Conservation (phyloP, 2,113 vertebrate species). For the Oncorhynchus tshawytscha region DNA sequence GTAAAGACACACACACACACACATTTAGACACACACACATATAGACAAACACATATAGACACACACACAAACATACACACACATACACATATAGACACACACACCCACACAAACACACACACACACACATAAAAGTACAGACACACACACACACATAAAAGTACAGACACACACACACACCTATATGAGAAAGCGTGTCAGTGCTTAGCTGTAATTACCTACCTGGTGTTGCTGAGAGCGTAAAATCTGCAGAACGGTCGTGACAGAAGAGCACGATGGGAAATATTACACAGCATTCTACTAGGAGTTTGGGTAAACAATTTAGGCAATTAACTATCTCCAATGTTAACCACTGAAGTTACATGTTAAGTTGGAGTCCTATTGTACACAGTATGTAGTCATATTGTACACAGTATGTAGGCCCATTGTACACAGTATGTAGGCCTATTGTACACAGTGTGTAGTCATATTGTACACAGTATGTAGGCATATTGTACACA, state of each 20-base stretch:
- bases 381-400: too few species aligned
- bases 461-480: too few species aligned
- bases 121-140: too few species aligned
- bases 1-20: too few species aligned
- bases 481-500: too few species aligned
- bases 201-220: slow-evolving; percentile 61
- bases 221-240: background rate
- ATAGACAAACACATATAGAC: background rate
- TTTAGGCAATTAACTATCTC: background rate
- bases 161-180: slow-evolving; percentile 2
- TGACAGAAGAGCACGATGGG: background rate
- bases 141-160: background rate
- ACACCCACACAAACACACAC: too few species aligned
- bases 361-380: too few species aligned
- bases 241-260: background rate
- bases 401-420: too few species aligned
- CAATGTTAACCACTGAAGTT: background rate
- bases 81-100: too few species aligned
- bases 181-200: slow-evolving; percentile 10
- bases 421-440: too few species aligned
- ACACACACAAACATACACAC: background rate
- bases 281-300: background rate
- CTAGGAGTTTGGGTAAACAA: background rate
- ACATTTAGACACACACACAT: background rate
- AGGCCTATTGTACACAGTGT: background rate